Evolutionary conservation across 2,113 vertebrate genomes (phyloP).

Genomic region (Malurus melanocephalus): DNA sequence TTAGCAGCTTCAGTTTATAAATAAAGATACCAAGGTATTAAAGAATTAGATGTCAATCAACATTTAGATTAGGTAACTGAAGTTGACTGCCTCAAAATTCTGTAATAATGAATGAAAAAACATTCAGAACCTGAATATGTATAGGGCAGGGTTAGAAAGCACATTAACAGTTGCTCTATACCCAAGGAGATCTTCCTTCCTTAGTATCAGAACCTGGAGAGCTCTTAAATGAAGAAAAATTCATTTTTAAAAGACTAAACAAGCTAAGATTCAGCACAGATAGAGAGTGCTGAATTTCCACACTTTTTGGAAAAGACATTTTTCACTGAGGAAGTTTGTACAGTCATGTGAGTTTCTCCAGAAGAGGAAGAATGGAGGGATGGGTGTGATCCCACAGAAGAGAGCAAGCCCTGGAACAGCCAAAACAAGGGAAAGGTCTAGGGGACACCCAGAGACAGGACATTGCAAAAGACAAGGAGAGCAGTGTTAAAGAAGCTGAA

Average conservation of each 20-base stretch:
- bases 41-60: neutral
- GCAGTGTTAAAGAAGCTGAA: neutral
- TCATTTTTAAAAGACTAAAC: neutral
- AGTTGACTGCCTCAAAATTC: neutral
- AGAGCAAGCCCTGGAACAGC: neutral
- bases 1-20: neutral
- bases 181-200: neutral
- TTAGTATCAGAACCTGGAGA: neutral
- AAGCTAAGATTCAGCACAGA: neutral
- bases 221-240: neutral
- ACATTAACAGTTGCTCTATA: neutral
- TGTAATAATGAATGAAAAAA: neutral
- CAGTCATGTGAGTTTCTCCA: fast-evolving
- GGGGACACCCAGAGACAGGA: neutral
- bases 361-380: neutral
- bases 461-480: neutral
- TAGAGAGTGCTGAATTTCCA: neutral
- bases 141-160: neutral
- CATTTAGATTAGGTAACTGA: neutral
- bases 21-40: neutral
- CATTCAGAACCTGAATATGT: neutral
- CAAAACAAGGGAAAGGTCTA: neutral
- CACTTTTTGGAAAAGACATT: neutral
- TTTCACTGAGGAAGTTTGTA: neutral
- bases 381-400: neutral